Base-by-base conservation (phyloP, 2,888 invertebrate species). In the Phania funesta region DNA sequence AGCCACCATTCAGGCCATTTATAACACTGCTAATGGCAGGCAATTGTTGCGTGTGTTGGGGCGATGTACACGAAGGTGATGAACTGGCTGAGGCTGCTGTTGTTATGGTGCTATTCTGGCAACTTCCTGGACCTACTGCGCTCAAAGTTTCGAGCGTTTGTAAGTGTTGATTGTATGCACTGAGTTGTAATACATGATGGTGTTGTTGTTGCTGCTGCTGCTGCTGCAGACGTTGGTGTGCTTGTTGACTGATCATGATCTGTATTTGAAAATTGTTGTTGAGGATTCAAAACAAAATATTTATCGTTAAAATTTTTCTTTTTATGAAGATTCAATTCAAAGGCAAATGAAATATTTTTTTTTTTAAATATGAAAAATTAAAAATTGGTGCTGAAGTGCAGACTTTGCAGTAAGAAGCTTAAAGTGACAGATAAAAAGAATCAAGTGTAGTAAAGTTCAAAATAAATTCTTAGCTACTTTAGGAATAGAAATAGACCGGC, bases 21-120 rank as follows among this genome's bases (percentile, higher is more conserved):
- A 41, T 85, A 81, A 65, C 84, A 68, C 71, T 85, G 64, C 71
- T 85, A 22, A 78, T 83, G 56, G 87, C 84, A 64, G 87, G 85
- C 85, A 86, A n/a, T 73, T 85, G 83, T 80, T 86, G 79, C 78
- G 86, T 67, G 32, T 84, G 78, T 58, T 86, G 44, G 26, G 85
- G 86, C 58, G 91, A 85, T 88, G 90, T 84, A 87, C 89, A 85
- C 86, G 90, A 86, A 86, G 90, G 84, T 85, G 90, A 85, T 87
- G 90, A 86, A 75, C 85, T 86, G 77, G 86, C 84, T 58, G 87
- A 86, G 48, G 85, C 83, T 68, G 87, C 86, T 76, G 70, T 88
- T 87, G 83, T 86, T 87, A 84, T 87, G 83, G 71, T 88, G 84
- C 68, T 86, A 86, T 56, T 87, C 85, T 76, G 86, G 86, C 86